These are phyloP conservation scores for Taurulus bubalis DNA, from an alignment of 2,113 vertebrate genomes.

Conservation along the genomic window DNA sequence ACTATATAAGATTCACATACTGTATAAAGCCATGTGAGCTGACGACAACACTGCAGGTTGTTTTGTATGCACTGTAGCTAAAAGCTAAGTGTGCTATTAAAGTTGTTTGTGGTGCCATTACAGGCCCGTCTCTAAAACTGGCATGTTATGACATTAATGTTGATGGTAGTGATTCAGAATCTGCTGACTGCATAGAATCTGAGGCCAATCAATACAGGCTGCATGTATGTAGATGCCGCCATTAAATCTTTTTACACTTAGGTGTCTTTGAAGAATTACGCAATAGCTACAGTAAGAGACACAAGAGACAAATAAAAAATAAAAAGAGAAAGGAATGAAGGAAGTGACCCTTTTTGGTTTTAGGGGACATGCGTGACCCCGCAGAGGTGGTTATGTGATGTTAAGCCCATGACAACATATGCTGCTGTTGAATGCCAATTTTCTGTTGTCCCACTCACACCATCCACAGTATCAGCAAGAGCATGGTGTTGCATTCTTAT, in stretches of 20 bases:
- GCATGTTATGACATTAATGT: conserved; percentile 75
- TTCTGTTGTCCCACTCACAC: conserved; percentile 30
- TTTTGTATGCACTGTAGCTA: conserved; percentile 43
- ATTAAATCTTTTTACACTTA: conserved; percentile 68
- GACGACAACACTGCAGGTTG: conserved; percentile 2
- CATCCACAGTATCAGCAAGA: conserved; percentile 28
- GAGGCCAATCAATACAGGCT: conserved; percentile 67
- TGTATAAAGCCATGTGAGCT: neutral
- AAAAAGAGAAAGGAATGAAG: neutral
- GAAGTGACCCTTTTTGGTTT: conserved; percentile 13
- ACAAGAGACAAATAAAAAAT: conserved; percentile 20
- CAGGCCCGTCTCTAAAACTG: conserved; percentile 59
- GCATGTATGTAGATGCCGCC: conserved; percentile 72
- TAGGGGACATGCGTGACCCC: conserved; percentile 7
- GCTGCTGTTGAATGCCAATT: conserved; percentile 48
- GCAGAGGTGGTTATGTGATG: conserved; percentile 50
- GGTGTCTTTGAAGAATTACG: conserved; percentile 43
- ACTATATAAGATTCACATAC: neutral
- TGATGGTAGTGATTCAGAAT: conserved; percentile 74
- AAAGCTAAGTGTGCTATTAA: conserved; percentile 61
- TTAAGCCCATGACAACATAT: conserved; percentile 51
- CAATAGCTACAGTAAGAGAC: conserved; percentile 21
- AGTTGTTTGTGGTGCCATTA: conserved; percentile 66
- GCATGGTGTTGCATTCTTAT: conserved; percentile 54
- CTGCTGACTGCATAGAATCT: conserved; percentile 68